phyloP scores from a whole-genome alignment of 1,140 invertebrate species.

The Homalodisca vitripennis region DNA sequence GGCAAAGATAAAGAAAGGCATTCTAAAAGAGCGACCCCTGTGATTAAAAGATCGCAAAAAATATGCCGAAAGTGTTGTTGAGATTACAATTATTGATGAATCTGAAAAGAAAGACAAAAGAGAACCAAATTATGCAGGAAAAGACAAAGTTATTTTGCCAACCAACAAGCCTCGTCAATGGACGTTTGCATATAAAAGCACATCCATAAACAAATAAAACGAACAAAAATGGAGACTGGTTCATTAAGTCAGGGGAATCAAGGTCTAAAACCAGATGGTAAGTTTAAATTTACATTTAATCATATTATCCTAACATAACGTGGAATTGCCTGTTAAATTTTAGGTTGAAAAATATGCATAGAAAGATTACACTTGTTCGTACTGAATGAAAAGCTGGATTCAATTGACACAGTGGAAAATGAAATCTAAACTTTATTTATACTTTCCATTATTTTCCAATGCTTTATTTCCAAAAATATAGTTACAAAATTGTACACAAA shows the following conservation, averaged over 20 bases:
- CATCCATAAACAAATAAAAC: neutral
- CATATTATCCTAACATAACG: no score
- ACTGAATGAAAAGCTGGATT: no score
- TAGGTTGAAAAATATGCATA: no score
- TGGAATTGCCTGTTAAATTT: no score
- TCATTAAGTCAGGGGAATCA: neutral
- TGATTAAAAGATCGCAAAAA: neutral
- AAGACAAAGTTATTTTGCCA: neutral
- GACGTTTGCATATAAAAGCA: neutral
- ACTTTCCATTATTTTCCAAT: no score
- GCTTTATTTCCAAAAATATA: no score
- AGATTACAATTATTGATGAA: neutral
- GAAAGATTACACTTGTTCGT: no score
- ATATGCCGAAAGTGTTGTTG: neutral
- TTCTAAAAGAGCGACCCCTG: neutral
- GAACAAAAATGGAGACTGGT: neutral
- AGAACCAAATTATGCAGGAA: neutral
- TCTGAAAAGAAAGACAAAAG: neutral
- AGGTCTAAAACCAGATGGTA: slow-evolving; percentile 12
- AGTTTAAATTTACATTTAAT: no score
- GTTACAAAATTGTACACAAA: no score
- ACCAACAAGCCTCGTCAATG: neutral
- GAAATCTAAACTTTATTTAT: no score
- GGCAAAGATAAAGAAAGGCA: slow-evolving; percentile 1
- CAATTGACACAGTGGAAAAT: no score